Conservation (phyloP, 2,888 invertebrate genomes). For the Liposcelis brunnea region DNA sequence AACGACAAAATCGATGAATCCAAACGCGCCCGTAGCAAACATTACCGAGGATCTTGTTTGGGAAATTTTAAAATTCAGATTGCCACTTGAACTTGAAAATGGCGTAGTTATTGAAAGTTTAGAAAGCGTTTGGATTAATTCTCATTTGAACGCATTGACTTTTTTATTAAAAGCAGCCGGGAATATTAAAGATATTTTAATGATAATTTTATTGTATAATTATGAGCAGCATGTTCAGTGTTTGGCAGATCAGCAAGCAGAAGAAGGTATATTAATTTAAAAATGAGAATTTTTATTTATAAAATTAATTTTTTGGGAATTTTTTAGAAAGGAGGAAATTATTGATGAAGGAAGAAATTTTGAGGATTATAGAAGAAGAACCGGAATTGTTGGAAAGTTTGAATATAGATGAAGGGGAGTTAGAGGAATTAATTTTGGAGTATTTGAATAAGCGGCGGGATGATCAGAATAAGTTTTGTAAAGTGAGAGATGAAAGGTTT, state of each 20-base stretch:
- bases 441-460: too few relatives aligned
- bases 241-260: constrained; percentile 13
- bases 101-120: constrained; percentile 23
- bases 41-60: constrained; percentile 12
- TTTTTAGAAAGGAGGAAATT: neutral
- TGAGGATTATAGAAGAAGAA: neutral
- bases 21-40: neutral
- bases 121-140: constrained; percentile 19
- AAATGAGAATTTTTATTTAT: too few relatives aligned
- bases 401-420: neutral
- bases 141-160: constrained; percentile 16
- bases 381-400: neutral
- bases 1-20: neutral
- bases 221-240: constrained; percentile 16
- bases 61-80: constrained; percentile 19
- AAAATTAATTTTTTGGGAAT: too few relatives aligned
- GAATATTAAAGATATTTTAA: constrained; percentile 18
- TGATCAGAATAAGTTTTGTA: too few relatives aligned
- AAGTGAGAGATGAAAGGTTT: too few relatives aligned
- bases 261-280: constrained; percentile 13
- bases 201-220: constrained; percentile 22
- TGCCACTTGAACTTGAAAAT: constrained; percentile 18
- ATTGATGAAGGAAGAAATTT: neutral
- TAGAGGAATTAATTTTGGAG: too few relatives aligned
- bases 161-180: constrained; percentile 19